Evolutionary conservation across 1,140 invertebrate species (phyloP), one percentile per base, ranked within the genome.

Genomic region (Leptopilina clavipes): DNA sequence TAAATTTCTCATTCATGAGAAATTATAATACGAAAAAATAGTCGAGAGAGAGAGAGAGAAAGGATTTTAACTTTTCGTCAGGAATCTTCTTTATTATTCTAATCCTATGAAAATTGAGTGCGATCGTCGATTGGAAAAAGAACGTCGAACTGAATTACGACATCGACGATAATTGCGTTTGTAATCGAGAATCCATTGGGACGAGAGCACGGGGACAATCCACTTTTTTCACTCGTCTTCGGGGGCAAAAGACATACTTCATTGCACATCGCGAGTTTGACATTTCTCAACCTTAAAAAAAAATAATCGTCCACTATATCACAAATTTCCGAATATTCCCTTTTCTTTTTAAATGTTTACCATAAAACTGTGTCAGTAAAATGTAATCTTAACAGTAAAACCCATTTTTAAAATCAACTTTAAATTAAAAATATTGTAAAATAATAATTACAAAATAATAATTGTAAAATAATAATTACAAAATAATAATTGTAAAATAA

Each of bases 131-230:
- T 25, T 59, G 56, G 56, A 59, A 25, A 56, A 25, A 59, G 56
- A 59, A 59, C 56, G 56, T 22, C 56, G 18, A 11, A 1, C 12
- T 59, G 56, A 59, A 59, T 19, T 59, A 59, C 56, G 56, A 59
- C 56, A 59, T 59, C 56, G 10, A 12, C 19, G 19, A 25, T 59
- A 59, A 59, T 59, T 59, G 56, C 8, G 56, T 59, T 59, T 59
- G 56, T 59, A 59, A 59, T 59, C 56, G 56, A 59, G 56, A 59
- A 59, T 59, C 56, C 56, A 59, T 59, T 59, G 56, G 56, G 56
- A 59, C 56, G 22, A 59, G 54, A 25, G 56, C 56, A 31, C 18
- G 56, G 56, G n/a, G 56, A 14, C 56, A 59, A 59, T 31, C 5
- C 22, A 59, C 2, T 59, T 59, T 59, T 59, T 59, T 25, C 44